Evolutionary conservation across 1,140 invertebrate species (phyloP).

Genomic region (Chlorops oryzae): DNA sequence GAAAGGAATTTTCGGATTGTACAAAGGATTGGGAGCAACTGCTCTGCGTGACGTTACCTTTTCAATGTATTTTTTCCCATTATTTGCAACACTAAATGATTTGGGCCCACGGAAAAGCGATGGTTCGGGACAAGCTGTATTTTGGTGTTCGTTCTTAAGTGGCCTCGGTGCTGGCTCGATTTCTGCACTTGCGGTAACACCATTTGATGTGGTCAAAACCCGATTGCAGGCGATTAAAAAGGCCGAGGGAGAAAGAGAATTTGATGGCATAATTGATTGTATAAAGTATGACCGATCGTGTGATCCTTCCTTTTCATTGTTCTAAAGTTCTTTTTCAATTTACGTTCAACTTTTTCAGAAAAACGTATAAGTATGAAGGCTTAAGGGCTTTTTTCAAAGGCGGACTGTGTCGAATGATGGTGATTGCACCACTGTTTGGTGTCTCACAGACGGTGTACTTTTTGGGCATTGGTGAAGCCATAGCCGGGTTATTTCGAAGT

Average conservation of each 20-base stretch:
- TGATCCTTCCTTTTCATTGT: too few relatives aligned
- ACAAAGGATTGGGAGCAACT: conserved; percentile 86
- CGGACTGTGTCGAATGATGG: conserved; percentile 93
- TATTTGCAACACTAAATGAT: conserved; percentile 86
- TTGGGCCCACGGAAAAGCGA: conserved; percentile 65
- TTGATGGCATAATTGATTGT: conserved; percentile 79
- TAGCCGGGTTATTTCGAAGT: too few relatives aligned
- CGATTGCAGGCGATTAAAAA: conserved; percentile 85
- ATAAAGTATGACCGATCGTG: too few relatives aligned
- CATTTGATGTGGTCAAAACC: conserved; percentile 95
- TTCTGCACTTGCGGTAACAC: conserved; percentile 82
- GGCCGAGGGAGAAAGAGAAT: conserved; percentile 71
- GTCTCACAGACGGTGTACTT: conserved; percentile 99
- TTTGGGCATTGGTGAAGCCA: conserved; percentile 92
- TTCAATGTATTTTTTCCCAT: conserved; percentile 91
- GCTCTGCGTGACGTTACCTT: conserved; percentile 87
- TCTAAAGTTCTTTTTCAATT: too few relatives aligned
- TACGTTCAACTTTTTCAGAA: conserved; percentile 67
- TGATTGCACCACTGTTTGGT: conserved; percentile 97
- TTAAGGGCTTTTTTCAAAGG: conserved; percentile 95
- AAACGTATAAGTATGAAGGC: conserved; percentile 87
- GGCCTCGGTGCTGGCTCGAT: conserved; percentile 53
- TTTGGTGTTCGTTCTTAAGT: conserved; percentile 3
- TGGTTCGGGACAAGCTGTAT: background rate
- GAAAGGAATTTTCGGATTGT: conserved; percentile 84